These are phyloP conservation scores for Dendrolimus pini DNA, from an alignment of 2,888 invertebrate species.

Conservation along the genomic window DNA sequence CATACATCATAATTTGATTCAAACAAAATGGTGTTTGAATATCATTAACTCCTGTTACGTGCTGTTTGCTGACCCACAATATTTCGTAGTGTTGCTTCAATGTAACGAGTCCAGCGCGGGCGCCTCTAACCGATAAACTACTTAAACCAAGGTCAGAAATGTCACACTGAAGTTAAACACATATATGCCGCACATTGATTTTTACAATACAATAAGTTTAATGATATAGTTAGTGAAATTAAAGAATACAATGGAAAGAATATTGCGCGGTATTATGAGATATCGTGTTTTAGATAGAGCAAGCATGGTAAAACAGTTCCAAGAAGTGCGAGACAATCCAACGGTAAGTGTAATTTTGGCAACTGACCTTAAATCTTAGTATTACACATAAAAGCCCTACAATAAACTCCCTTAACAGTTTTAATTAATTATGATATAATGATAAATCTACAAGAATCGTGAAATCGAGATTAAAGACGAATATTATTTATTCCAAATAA, in stretches of 20 bases:
- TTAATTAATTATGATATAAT: not conserved
- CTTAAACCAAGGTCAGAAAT: constrained; percentile 59
- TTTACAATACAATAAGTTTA: constrained; percentile 3
- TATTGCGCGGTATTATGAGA: constrained; percentile 92
- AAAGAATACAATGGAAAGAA: constrained; percentile 83
- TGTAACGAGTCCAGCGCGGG: constrained; percentile 20
- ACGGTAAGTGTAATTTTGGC: constrained; percentile 76
- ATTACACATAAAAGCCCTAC: not conserved
- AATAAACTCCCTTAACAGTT: not conserved
- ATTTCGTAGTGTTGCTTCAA: constrained; percentile 16
- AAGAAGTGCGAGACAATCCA: constrained; percentile 92
- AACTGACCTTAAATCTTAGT: constrained; percentile 24
- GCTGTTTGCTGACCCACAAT: constrained; percentile 31
- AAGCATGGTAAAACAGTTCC: constrained; percentile 94
- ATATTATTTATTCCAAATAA: no score
- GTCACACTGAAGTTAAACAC: constrained; percentile 40
- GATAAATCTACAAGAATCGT: no score
- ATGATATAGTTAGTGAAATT: constrained; percentile 13
- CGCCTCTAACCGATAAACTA: constrained; percentile 45
- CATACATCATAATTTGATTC: not conserved
- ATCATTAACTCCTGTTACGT: not conserved
- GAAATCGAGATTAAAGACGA: no score
- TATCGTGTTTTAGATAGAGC: constrained; percentile 89
- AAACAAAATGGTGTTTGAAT: not conserved
- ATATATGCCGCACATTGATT: constrained; percentile 11